Evolutionary conservation across 2,797 vertebrate species (phyloP).

Genomic region (Arnoldichthys spilopterus): DNA sequence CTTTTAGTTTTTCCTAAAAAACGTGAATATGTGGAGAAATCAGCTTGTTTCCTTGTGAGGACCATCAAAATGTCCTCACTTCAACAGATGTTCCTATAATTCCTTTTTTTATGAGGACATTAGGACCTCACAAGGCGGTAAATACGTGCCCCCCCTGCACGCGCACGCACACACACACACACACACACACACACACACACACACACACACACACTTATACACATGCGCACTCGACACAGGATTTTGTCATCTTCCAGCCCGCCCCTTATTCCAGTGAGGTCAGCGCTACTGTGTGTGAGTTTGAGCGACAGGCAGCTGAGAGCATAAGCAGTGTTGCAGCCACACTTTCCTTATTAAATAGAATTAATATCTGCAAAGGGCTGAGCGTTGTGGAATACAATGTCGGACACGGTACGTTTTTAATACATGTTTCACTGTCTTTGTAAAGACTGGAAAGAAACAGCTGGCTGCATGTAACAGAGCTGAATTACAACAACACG

Average conservation of each 20-base stretch:
- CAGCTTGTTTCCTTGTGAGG: no score
- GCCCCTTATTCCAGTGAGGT: constrained; percentile 47
- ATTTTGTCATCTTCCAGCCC: constrained; percentile 16
- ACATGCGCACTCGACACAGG: not conserved
- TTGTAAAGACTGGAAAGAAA: not conserved
- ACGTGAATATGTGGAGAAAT: no score
- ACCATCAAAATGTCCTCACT: no score
- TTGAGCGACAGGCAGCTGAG: constrained; percentile 1
- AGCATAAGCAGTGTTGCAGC: constrained; percentile 59
- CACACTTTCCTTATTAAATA: constrained; percentile 43
- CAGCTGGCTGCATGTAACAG: not conserved
- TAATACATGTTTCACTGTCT: not conserved
- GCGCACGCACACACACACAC: no score
- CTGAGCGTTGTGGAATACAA: constrained; percentile 53
- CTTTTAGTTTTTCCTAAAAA: no score
- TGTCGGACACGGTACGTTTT: constrained; percentile 81
- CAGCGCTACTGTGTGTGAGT: constrained; percentile 46
- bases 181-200: no score
- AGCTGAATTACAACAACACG: not conserved
- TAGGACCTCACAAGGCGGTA: no score
- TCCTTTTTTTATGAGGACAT: no score
- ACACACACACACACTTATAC: no score
- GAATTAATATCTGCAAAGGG: constrained; percentile 23
- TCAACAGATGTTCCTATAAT: no score
- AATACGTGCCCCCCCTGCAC: no score